These are phyloP conservation scores for Oligia latruncula DNA, from an alignment of 2,888 invertebrate species.

Conservation along the genomic window DNA sequence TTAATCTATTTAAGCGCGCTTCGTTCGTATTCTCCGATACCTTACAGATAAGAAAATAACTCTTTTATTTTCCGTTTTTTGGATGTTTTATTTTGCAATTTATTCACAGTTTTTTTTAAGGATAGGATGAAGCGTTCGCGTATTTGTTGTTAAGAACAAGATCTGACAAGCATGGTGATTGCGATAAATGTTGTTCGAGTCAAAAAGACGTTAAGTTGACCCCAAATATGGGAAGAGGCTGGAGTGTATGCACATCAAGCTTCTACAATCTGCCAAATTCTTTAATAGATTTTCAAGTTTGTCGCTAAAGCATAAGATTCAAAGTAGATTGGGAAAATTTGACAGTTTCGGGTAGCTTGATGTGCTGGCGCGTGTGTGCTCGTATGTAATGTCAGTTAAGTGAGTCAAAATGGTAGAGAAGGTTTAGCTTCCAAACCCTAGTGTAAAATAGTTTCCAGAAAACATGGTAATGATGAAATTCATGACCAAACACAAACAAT, in stretches of 20 bases:
- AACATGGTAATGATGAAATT: constrained; percentile 3
- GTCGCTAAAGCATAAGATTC: no score
- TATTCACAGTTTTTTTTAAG: background rate
- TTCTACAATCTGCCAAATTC: no score
- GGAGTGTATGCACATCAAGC: no score
- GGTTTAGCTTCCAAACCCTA: background rate
- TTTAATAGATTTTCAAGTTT: no score
- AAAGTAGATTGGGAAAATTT: no score
- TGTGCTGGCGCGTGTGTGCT: background rate
- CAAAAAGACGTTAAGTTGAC: background rate
- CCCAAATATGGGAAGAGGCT: background rate
- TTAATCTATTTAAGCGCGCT: constrained; percentile 46
- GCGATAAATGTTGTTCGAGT: no score
- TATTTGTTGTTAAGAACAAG: background rate
- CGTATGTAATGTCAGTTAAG: background rate
- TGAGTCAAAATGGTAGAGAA: background rate
- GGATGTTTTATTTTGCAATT: constrained; percentile 5
- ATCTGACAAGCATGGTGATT: background rate
- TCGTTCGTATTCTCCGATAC: constrained; percentile 34
- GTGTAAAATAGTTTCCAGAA: background rate
- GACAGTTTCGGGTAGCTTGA: no score
- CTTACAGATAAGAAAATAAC: constrained; percentile 27
- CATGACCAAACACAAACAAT: constrained; percentile 9
- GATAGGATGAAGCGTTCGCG: background rate
- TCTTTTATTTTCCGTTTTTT: constrained; percentile 21